phyloP scores from a whole-genome alignment of 2,888 invertebrate genomes.

The Ormia ochracea region DNA sequence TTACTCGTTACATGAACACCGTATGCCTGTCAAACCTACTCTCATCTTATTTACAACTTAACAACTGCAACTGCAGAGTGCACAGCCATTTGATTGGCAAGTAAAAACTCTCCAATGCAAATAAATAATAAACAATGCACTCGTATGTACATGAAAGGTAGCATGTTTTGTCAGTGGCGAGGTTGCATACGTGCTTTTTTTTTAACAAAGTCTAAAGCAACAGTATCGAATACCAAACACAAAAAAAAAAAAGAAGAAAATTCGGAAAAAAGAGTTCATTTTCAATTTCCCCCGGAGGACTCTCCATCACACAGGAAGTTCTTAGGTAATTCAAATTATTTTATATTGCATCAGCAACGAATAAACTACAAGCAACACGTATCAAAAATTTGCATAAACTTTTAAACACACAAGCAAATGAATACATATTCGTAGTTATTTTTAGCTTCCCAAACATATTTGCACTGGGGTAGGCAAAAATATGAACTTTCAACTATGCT shows the following conservation, averaged over 20 bases:
- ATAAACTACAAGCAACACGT: constrained; percentile 35
- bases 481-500: neutral
- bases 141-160: neutral
- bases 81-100: constrained; percentile 50
- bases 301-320: constrained; percentile 77
- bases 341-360: constrained; percentile 57
- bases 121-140: neutral
- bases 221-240: constrained; percentile 15
- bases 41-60: constrained; percentile 21
- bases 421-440: neutral
- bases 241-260: constrained; percentile 11
- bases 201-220: neutral
- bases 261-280: constrained; percentile 68
- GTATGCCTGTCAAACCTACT: neutral
- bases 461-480: neutral
- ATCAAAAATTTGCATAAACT: neutral
- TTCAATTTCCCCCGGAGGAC: constrained; percentile 75
- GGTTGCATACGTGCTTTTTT: neutral
- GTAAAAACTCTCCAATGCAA: constrained; percentile 4
- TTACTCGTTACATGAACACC: neutral
- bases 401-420: neutral
- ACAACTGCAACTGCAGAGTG: constrained; percentile 43
- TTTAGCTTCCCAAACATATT: neutral
- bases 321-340: constrained; percentile 69
- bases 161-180: neutral